Percentiles rank a stretch among this genome's conserved stretches.
Conservation (phyloP, 2,113 vertebrate species). For the Embiotoca jacksoni region DNA sequence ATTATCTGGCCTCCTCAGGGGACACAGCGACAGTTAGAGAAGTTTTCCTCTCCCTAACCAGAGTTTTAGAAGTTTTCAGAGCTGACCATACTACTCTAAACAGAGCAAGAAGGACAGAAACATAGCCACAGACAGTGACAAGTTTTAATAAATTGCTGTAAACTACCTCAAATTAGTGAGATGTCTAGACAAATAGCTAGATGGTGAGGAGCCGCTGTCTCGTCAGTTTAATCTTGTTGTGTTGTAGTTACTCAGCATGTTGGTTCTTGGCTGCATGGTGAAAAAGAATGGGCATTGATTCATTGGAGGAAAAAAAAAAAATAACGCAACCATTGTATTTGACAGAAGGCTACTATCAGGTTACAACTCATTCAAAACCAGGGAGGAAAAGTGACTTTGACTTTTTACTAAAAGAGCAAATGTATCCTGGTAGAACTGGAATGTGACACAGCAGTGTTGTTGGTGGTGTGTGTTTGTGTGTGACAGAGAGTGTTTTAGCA, state of each 20-base stretch:
- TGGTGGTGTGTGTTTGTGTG: slow-evolving; percentile 9
- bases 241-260: background rate
- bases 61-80: slow-evolving; percentile 53
- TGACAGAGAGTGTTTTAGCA: background rate
- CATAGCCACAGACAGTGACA: slow-evolving; percentile 40
- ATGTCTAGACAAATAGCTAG: slow-evolving; percentile 40
- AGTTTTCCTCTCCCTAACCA: slow-evolving; percentile 54
- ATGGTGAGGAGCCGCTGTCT: slow-evolving; percentile 19
- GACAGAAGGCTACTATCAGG: background rate
- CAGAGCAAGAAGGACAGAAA: slow-evolving; percentile 24
- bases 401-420: slow-evolving; percentile 43
- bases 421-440: slow-evolving; percentile 35
- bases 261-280: background rate
- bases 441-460: slow-evolving; percentile 56
- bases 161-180: slow-evolving; percentile 45
- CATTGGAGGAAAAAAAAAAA: background rate
- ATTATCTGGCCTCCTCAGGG: slow-evolving; percentile 76
- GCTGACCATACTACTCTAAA: slow-evolving; percentile 35
- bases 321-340: slow-evolving; percentile 41
- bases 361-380: slow-evolving; percentile 32
- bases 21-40: slow-evolving; percentile 55
- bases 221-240: slow-evolving; percentile 37
- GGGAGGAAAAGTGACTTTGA: slow-evolving; percentile 28
- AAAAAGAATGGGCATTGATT: slow-evolving; percentile 15
- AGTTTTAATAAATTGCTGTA: slow-evolving; percentile 31